Evolutionary conservation across 1,140 invertebrate species (phyloP), one percentile per base, ranked within the genome.

Genomic region (Drosophila takahashii): DNA sequence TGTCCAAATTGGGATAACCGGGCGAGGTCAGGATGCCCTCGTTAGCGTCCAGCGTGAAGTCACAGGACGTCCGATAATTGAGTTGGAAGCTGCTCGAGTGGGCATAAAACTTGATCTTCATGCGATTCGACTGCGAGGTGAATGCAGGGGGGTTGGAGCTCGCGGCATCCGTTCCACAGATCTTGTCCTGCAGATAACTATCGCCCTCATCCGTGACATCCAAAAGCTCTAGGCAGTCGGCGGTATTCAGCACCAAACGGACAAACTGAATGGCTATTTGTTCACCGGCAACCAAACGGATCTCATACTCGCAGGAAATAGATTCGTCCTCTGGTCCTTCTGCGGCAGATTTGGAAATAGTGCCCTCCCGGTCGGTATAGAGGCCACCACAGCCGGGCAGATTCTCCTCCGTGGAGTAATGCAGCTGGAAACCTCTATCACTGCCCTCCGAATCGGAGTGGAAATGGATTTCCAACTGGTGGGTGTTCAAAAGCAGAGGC

Each of bases 331-430:
- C 3, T 39, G 2, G 27, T 16, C 4, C 27, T 4, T 27, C 27
- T 27, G n/a, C 0, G 8, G n/a, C 5, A 16, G 47, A 32, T 7
- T 16, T 44, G 0, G 36, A 34, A 18, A 98, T 92, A 0, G 93
- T 84, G 9, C 96, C 97, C 45, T 92, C 93, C 6, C 92, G 76
- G 2, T 93, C 93, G 1, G 92, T 93, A 58, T 95, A 95, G 27
- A 95, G 86, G 1, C 96, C 97, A 10, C 97, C 97, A 93, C 98
- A 99, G 15, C 96, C 97, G 34, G 95, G 95, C 45, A 95, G 92
- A 9, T 95, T 95, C 92, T 96, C 94, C 36, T 95, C 92, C 29
- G 93, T 92, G 0, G 95, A 93, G 80, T 95, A 98, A 29, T 95
- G 94, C 44, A 98, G 94, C 91, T 97, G 96, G 83, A 98, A 98